Conservation (phyloP, 2,113 vertebrate genomes). For the Neoarius graeffei region DNA sequence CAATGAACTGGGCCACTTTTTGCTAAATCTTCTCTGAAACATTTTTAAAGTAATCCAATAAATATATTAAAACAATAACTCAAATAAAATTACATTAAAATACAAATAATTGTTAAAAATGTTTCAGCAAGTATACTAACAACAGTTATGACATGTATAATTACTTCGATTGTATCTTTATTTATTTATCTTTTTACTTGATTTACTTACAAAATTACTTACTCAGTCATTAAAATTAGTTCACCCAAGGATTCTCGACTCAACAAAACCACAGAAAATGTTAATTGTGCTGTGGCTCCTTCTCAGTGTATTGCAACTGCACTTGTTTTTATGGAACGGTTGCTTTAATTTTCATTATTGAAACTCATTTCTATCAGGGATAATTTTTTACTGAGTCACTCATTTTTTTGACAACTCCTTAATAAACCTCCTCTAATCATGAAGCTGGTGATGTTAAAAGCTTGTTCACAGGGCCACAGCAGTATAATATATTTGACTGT, state of each 20-base stretch:
- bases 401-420: too few relatives aligned
- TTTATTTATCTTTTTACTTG: background rate
- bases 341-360: too few relatives aligned
- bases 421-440: background rate
- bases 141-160: background rate
- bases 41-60: background rate
- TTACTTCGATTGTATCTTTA: background rate
- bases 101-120: background rate
- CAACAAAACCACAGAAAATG: background rate
- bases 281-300: too few relatives aligned
- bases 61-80: too few relatives aligned
- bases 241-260: background rate
- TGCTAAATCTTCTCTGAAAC: background rate
- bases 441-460: background rate
- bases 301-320: background rate
- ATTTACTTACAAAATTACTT: background rate
- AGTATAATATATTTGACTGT: too few relatives aligned
- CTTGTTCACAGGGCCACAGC: too few relatives aligned
- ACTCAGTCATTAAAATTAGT: too few relatives aligned
- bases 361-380: too few relatives aligned
- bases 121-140: background rate
- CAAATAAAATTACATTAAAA: background rate
- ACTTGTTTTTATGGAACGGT: too few relatives aligned
- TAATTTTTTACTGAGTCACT: background rate
- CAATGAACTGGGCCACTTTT: background rate